Evolutionary conservation across 1,140 invertebrate genomes (phyloP), one percentile per base, ranked within the genome.

Genomic region (Drosophila azteca): DNA sequence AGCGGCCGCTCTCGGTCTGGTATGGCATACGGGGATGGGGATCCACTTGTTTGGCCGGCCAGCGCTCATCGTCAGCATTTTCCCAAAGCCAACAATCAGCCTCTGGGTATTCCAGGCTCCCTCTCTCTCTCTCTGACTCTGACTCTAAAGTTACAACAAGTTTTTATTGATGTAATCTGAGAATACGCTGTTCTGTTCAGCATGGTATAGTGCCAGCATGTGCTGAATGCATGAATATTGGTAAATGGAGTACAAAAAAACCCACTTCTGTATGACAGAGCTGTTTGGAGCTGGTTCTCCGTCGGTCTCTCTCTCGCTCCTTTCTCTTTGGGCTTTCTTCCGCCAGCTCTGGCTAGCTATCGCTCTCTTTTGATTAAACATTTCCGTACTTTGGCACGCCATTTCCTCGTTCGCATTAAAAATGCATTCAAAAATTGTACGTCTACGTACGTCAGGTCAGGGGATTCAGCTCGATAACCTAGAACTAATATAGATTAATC

Each of bases 361-460:
- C 44, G 59, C 62, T 68, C 52, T 65, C 44, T 29, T 11, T 2
- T 54, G 6, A 20, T 26, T 13, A 51, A 48, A 41, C 58, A 29
- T 53, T 65, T 78, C 54, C 76, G 68, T 45, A 63, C 22, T 48
- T 49, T 65, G 65, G 63, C 77, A 65, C 63, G 63, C 76, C 46
- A 59, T 76, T 68, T 61, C 64, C 52, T 53, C 9, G 49, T 73
- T 45, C 41, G 75, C 24, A 26, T 39, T 39, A 39, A 69, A 69
- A 69, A 67, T 69, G 64, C 64, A 69, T 69, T 68, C 8, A 73
- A 29, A 39, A 13, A 9, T 31, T 8, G 7, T 31, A 31, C 8
- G 7, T 9, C 8, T 31, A 13, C 15, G 24, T 31, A 69, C 45
- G 52, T 62, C 48, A 68, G 22, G 67, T 62, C 48, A 68, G 22